Percentiles rank a stretch among this genome's conserved stretches.
These are phyloP conservation scores for Takifugu ocellatus DNA, from an alignment of 2,797 vertebrate species.

Conservation along the genomic window DNA sequence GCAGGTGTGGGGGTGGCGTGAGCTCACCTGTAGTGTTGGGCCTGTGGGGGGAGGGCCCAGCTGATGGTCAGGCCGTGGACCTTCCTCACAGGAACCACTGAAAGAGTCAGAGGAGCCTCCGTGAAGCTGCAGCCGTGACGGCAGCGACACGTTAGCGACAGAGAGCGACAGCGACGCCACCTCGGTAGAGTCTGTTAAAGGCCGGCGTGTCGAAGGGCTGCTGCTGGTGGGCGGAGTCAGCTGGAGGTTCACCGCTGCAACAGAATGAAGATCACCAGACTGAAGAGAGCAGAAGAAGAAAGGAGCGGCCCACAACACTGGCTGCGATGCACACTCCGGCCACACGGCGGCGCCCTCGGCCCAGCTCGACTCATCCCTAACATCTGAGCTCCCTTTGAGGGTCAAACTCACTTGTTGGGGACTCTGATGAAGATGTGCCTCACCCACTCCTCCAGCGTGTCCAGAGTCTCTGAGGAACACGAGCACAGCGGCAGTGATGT, in stretches of 20 bases:
- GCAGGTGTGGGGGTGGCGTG: neutral
- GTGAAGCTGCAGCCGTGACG: neutral
- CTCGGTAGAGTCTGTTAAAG: slow-evolving; percentile 92
- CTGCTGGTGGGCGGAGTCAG: slow-evolving; percentile 84
- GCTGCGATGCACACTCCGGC: too few species aligned
- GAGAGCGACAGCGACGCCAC: slow-evolving; percentile 52
- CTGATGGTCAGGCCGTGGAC: slow-evolving; percentile 91
- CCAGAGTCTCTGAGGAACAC: slow-evolving; percentile 82
- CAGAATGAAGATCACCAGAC: too few species aligned
- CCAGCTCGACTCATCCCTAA: too few species aligned
- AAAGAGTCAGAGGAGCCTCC: slow-evolving; percentile 1
- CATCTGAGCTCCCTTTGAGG: too few species aligned
- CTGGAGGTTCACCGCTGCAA: slow-evolving; percentile 68
- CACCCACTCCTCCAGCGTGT: slow-evolving; percentile 93
- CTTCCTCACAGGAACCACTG: slow-evolving; percentile 93
- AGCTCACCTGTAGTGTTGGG: slow-evolving; percentile 87
- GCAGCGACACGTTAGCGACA: neutral
- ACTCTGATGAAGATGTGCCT: slow-evolving; percentile 89
- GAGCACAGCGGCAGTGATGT: neutral
- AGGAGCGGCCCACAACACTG: too few species aligned
- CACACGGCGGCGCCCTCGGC: too few species aligned
- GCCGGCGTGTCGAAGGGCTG: slow-evolving; percentile 89
- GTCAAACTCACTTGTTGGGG: slow-evolving; percentile 87
- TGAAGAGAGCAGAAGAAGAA: too few species aligned
- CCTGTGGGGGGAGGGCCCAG: slow-evolving; percentile 92